A percentile compares a stretch with the other conserved stretches of the same genome.
Evolutionary conservation across 2,888 invertebrate genomes (phyloP).

Genomic region (Latrodectus elegans): DNA sequence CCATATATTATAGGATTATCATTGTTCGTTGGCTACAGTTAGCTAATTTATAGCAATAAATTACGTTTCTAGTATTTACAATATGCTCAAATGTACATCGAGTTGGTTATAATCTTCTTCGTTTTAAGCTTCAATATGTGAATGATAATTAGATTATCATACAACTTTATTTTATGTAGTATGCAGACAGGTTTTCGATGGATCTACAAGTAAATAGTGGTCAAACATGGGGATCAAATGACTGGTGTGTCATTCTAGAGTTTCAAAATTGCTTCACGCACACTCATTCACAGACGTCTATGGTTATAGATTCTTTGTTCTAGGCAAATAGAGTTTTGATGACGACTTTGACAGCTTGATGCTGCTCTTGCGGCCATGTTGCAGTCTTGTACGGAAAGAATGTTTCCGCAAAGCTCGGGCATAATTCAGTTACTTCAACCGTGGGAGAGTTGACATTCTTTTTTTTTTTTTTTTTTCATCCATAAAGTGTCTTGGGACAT

Average conservation of each 20-base stretch:
- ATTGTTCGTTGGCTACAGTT: too few species aligned
- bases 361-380: conserved; percentile 33
- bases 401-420: conserved; percentile 28
- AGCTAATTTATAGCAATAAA: too few species aligned
- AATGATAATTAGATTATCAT: too few species aligned
- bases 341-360: conserved; percentile 56
- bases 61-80: too few species aligned
- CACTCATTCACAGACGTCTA: conserved; percentile 22
- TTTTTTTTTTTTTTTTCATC: neutral
- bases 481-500: conserved; percentile 34
- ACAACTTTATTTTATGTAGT: too few species aligned
- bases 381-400: conserved; percentile 43
- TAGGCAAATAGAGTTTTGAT: conserved; percentile 37
- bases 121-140: too few species aligned
- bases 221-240: conserved; percentile 26
- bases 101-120: too few species aligned
- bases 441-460: conserved; percentile 49
- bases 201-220: neutral
- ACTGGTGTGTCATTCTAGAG: neutral
- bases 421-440: conserved; percentile 38
- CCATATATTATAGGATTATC: too few species aligned
- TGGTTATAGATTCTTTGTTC: conserved; percentile 48
- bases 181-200: too few species aligned
- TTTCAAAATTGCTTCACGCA: neutral
- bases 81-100: too few species aligned